Conservation (phyloP, 2,113 vertebrate species). For the Sminthopsis crassicaudata region DNA sequence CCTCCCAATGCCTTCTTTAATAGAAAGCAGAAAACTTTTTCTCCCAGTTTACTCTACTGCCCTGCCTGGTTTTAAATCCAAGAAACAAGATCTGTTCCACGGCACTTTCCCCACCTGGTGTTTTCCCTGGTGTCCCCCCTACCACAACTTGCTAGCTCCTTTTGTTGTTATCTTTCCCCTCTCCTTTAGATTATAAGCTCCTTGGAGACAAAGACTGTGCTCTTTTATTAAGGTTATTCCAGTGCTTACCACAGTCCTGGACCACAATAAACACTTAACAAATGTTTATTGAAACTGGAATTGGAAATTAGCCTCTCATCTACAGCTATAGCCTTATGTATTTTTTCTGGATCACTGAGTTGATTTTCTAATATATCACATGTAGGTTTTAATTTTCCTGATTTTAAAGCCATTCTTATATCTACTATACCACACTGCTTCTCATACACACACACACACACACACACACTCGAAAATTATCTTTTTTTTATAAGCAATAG, state of each 20-base stretch:
- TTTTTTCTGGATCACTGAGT: not conserved
- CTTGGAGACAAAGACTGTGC: not conserved
- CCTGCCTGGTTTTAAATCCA: not conserved
- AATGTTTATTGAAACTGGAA: not conserved
- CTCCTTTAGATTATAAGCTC: not conserved
- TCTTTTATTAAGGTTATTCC: not conserved
- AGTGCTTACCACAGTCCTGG: not conserved
- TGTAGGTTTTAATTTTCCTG: not conserved
- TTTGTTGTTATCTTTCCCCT: not conserved
- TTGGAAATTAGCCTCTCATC: not conserved
- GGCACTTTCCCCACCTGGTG: not conserved
- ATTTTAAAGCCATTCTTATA: not conserved
- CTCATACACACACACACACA: not conserved
- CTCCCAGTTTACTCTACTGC: not conserved
- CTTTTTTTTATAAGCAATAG: conserved; percentile 66
- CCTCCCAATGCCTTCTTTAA: not conserved
- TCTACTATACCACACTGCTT: not conserved
- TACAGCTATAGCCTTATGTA: not conserved
- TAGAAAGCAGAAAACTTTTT: not conserved
- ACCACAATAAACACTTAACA: not conserved
- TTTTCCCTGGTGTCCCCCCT: not conserved
- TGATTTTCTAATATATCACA: not conserved
- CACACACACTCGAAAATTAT: not conserved
- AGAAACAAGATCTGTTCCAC: not conserved
- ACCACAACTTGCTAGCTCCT: not conserved